A percentile compares a stretch with the other conserved stretches of the same genome.
Evolutionary conservation across 2,888 invertebrate genomes (phyloP).

Genomic region (Cantharis lateralis): DNA sequence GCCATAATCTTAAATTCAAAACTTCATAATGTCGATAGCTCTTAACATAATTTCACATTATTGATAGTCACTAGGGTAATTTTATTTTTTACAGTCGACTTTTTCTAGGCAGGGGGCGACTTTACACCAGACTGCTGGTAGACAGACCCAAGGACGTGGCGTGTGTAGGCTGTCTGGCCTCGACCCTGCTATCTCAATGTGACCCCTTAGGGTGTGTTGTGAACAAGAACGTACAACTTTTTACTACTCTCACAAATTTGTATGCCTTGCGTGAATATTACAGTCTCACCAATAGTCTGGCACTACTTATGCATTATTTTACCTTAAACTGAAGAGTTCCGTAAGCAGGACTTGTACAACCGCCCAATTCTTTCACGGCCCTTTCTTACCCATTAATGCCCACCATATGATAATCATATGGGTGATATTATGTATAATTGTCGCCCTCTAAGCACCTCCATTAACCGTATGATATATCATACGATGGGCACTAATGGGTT

Average conservation of each 20-base stretch:
- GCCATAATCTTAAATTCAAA: not conserved
- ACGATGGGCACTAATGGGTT: too few species aligned
- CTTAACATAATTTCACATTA: not conserved
- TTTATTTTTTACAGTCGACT: not conserved
- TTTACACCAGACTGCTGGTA: slow-evolving; percentile 44
- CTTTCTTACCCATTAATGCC: too few species aligned
- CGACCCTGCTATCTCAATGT: slow-evolving; percentile 37
- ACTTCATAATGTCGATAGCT: not conserved
- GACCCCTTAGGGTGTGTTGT: slow-evolving; percentile 41
- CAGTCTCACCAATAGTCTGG: not conserved
- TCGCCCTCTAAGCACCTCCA: too few species aligned
- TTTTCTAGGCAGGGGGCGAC: slow-evolving; percentile 39
- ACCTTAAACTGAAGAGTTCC: not conserved
- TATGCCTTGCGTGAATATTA: not conserved
- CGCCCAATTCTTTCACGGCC: not conserved
- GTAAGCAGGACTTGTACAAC: not conserved
- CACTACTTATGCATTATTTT: not conserved
- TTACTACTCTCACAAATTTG: slow-evolving; percentile 8
- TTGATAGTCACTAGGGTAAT: not conserved
- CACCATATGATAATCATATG: too few species aligned
- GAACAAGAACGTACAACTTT: slow-evolving; percentile 31
- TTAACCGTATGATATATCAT: too few species aligned
- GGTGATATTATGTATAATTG: too few species aligned
- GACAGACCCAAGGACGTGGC: slow-evolving; percentile 46
- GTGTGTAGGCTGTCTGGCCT: slow-evolving; percentile 43